Base-by-base conservation (phyloP, 1,140 invertebrate species). In the Leptinotarsa defecta region DNA sequence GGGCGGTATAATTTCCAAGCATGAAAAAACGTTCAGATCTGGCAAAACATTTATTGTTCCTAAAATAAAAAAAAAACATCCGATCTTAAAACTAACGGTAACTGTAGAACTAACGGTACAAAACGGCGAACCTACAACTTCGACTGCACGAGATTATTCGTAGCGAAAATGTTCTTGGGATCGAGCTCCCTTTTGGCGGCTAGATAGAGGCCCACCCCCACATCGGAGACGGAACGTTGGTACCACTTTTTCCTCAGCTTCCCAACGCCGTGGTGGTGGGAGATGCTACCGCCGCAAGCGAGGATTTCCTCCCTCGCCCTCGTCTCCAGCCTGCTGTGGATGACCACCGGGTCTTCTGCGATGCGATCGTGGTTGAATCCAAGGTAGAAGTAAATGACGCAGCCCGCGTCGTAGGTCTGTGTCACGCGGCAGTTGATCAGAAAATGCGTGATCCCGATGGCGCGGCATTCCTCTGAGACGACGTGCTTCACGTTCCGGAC, bases 321-420 rank as follows among this genome's bases (percentile, higher is more conserved):
- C 22, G 91, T 89, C 87, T 98, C 93, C 34, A 96, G 92, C 61
- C 91, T 34, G 15, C 52, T 15, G 52, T 57, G n/a, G 52, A 57
- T 57, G 0, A 13, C 90, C 86, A 2, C 98, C 91, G 96, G 94
- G 85, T 96, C 89, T 17, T 86, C 82, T 17, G 86, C 11, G 89
- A 57, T 57, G 6, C n/a, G 87, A 5, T 85, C 82, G 83, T 93
- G 94, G 83, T 95, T 96, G 86, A 98, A 97, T 0, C 91, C 98
- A 88, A 99, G 96, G 86, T 99, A 99, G 86, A 99, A 99, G 85
- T 99, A 99, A 70, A 99, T 93, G 85, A 97, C 98, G 80, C 97
- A 97, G 0, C 98, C 98, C 3, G 94, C 92, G 85, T 99, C 98
- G 83, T 99, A 98, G 1, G 96, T 97, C 87, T 99, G 98, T 5